Evolutionary conservation across 2,113 vertebrate genomes (phyloP).

Genomic region (Uropsilus gracilis): DNA sequence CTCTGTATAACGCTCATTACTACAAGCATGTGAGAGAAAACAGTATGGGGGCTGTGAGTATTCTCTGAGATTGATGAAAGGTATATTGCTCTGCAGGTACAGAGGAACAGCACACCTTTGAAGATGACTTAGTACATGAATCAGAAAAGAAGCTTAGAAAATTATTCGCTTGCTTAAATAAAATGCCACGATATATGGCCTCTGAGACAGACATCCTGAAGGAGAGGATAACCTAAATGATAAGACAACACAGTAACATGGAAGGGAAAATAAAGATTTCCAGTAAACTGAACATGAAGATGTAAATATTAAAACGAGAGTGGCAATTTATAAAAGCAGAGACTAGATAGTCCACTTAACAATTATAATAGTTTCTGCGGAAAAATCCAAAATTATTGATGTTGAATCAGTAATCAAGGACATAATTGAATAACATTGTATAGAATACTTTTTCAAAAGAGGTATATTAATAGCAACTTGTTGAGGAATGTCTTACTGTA

Average conservation of each 20-base stretch:
- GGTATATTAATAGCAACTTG: neutral
- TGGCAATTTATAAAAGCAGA: neutral
- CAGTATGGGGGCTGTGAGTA: neutral
- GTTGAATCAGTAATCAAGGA: neutral
- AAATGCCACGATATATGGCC: neutral
- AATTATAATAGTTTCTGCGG: neutral
- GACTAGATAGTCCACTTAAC: neutral
- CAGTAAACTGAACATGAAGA: neutral
- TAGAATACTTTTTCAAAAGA: neutral
- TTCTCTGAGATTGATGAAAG: neutral
- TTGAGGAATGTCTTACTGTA: neutral
- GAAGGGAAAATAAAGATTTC: neutral
- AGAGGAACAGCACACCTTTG: neutral
- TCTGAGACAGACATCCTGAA: neutral
- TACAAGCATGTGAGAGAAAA: neutral
- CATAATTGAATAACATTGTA: neutral
- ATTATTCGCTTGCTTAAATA: neutral
- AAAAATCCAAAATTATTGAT: neutral
- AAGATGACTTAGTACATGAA: neutral
- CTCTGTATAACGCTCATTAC: neutral
- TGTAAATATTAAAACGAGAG: neutral
- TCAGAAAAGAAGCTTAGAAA: neutral
- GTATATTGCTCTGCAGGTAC: neutral
- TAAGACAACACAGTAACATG: neutral
- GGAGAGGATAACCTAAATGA: neutral